Evolutionary conservation across 2,888 invertebrate genomes (phyloP).

Genomic region (Agrotis ipsilon): DNA sequence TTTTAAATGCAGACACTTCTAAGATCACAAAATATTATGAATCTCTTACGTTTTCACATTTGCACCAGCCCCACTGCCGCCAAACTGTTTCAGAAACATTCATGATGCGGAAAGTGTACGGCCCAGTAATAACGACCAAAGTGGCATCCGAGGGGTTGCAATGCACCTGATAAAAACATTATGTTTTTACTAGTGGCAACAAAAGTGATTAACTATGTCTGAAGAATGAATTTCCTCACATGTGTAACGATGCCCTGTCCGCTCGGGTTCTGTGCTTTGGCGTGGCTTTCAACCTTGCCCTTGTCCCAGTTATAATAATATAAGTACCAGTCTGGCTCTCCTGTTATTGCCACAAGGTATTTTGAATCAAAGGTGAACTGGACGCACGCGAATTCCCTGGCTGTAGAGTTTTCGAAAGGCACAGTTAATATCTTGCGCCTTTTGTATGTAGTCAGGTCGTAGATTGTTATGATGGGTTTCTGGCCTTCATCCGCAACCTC

Average conservation of each 20-base stretch:
- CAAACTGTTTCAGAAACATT: conserved; percentile 95
- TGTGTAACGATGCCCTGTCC: conserved; percentile 92
- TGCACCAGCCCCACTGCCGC: conserved; percentile 96
- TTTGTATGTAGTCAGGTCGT: conserved; percentile 93
- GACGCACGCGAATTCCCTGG: conserved; percentile 93
- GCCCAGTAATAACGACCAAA: conserved; percentile 93
- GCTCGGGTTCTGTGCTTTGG: conserved; percentile 93
- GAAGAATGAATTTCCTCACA: conserved; percentile 70
- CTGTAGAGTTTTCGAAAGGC: conserved; percentile 91
- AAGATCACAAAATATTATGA: background rate
- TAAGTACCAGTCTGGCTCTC: conserved; percentile 96
- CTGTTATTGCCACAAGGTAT: conserved; percentile 95
- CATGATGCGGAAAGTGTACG: conserved; percentile 93
- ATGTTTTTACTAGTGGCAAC: background rate
- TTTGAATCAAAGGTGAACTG: conserved; percentile 96
- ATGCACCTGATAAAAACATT: conserved; percentile 91
- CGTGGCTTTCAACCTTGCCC: conserved; percentile 94
- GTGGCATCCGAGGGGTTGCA: conserved; percentile 95
- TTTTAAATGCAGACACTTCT: background rate
- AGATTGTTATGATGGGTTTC: conserved; percentile 93
- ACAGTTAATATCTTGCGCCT: conserved; percentile 93
- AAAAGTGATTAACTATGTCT: background rate
- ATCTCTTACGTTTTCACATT: conserved; percentile 92
- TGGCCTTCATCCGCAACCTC: conserved; percentile 92
- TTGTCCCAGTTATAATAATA: conserved; percentile 96